Evolutionary conservation across 2,888 invertebrate species (phyloP), one percentile per base, ranked within the genome.

Genomic region (Hermaeophaga mercurialis): DNA sequence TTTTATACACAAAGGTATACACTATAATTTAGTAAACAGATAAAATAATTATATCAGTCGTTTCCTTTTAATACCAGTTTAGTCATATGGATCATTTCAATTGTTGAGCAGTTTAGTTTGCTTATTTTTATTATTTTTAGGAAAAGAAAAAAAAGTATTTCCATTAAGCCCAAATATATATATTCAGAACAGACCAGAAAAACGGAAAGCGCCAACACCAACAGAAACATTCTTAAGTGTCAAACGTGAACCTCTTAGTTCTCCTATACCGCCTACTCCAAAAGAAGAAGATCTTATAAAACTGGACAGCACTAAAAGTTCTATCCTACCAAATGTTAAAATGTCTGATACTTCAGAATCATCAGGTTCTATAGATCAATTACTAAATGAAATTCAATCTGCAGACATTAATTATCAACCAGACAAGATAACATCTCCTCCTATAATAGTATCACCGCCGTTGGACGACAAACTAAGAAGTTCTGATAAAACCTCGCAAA

Each of bases 301-400:
- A 54, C 58, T 73, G n/a, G 67, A 68, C 26, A 71, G 69, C 54
- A 53, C 58, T 4, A 66, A 69, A 58, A 63, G 26, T 19, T 68
- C 70, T 6, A 70, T 70, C 33, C 36, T 66, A 8, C 31, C 46
- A 8, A 50, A 3, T 14, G n/a, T 28, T 33, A 57, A 65, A 39
- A 49, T 52, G 11, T 38, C 22, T 7, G 28, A 11, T 12, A 36
- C 24, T 11, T 50, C 49, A 2, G 47, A 43, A 11, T 28, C 56
- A 1, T 19, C 39, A 18, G 28, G 43, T 36, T 48, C 52, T 24
- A 7, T 48, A 9, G 56, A 58, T 36, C 33, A 33, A 12, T 39
- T 31, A 9, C 7, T 36, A 9, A 38, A 12, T 1, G 49, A 62
- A 18, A 28, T 33, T n/a, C 33, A 52, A 7, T 26, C 4, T 26